Percentiles rank a stretch among this genome's conserved stretches.
Conservation (phyloP, 2,888 invertebrate genomes). For the Sarcophaga caerulescens region DNA sequence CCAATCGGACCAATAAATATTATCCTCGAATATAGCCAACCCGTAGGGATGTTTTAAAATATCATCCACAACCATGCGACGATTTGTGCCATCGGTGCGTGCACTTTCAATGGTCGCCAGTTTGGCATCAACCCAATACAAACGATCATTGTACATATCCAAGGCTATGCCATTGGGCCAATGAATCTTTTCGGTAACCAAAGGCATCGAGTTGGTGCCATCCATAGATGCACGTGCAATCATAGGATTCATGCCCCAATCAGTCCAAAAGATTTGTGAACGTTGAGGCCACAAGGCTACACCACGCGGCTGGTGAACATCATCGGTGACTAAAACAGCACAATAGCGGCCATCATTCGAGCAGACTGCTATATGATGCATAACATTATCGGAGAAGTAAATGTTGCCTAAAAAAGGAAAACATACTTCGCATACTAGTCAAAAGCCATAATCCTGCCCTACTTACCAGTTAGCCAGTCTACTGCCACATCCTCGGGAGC, state of each 20-base stretch:
- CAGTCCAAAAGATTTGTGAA: conserved; percentile 95
- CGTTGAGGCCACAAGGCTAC: conserved; percentile 86
- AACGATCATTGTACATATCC: conserved; percentile 88
- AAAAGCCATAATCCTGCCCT: no score
- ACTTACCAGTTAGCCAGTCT: conserved; percentile 87
- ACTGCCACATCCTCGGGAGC: conserved; percentile 89
- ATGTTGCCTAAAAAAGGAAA: conserved; percentile 82
- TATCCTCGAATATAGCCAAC: conserved; percentile 92
- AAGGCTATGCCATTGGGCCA: conserved; percentile 94
- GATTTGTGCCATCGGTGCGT: conserved; percentile 85
- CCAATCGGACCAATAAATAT: conserved; percentile 96
- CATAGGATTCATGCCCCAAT: conserved; percentile 89
- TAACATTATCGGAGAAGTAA: conserved; percentile 89
- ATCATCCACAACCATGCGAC: conserved; percentile 84
- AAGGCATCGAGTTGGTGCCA: conserved; percentile 84
- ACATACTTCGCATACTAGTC: not conserved
- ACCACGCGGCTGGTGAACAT: conserved; percentile 86
- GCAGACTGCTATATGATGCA: conserved; percentile 89
- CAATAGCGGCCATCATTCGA: conserved; percentile 86
- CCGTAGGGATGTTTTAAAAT: conserved; percentile 90
- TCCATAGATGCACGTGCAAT: conserved; percentile 94
- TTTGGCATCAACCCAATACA: conserved; percentile 95
- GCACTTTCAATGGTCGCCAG: conserved; percentile 85
- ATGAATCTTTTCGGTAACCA: conserved; percentile 85
- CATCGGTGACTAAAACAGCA: conserved; percentile 84